These are phyloP conservation scores for Myodes glareolus DNA, from an alignment of 2,113 vertebrate species.

Conservation along the genomic window DNA sequence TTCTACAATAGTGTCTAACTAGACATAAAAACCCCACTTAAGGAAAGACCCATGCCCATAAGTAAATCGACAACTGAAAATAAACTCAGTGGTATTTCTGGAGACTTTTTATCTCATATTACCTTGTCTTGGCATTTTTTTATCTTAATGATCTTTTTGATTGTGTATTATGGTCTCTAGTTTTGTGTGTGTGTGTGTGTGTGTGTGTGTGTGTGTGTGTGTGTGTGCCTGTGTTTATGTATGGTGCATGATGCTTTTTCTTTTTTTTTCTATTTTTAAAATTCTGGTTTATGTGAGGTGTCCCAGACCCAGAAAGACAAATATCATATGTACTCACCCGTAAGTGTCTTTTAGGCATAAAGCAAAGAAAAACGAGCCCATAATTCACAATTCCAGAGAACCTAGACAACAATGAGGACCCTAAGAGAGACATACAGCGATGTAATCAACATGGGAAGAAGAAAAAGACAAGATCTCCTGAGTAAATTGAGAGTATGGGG, in stretches of 20 bases:
- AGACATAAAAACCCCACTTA: background rate
- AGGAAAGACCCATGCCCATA: background rate
- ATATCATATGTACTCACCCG: too few relatives aligned
- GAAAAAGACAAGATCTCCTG: too few relatives aligned
- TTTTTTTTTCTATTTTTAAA: background rate
- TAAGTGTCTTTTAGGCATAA: too few relatives aligned
- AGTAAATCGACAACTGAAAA: background rate
- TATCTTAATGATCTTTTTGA: background rate
- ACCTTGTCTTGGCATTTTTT: background rate
- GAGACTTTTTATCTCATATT: background rate
- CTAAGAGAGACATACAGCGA: too few relatives aligned
- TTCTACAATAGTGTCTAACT: background rate
- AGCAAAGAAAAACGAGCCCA: too few relatives aligned
- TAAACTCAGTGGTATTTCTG: background rate
- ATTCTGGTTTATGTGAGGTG: background rate
- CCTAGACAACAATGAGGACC: too few relatives aligned
- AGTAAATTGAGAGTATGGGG: too few relatives aligned
- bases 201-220: background rate
- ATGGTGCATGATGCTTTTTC: background rate
- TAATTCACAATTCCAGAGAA: too few relatives aligned
- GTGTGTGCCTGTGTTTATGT: too few relatives aligned
- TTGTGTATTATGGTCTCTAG: background rate
- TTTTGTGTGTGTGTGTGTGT: too few relatives aligned
- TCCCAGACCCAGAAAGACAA: too few relatives aligned
- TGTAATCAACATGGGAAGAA: too few relatives aligned